phyloP scores from a whole-genome alignment of 2,113 vertebrate species.

The Micronycteris hirsuta region DNA sequence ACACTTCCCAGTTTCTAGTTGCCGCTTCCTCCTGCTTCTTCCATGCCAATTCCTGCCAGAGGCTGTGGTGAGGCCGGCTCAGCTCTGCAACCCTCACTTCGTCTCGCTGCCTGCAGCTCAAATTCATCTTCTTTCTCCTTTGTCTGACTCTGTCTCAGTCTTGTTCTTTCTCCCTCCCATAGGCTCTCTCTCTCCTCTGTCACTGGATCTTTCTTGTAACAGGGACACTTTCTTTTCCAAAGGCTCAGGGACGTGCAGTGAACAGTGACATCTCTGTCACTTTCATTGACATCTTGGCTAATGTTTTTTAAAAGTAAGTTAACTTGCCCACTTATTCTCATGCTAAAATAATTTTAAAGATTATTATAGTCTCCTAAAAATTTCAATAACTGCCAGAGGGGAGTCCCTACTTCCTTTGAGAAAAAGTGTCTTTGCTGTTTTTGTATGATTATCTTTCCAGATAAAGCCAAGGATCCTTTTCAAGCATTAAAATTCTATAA shows the following conservation, averaged over 20 bases:
- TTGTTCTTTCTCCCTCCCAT: not conserved
- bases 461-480: not conserved
- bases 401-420: not conserved
- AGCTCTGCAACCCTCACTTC: not conserved
- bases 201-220: not conserved
- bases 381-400: not conserved
- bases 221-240: not conserved
- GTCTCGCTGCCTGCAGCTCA: not conserved
- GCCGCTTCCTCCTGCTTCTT: not conserved
- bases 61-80: not conserved
- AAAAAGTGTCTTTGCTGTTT: constrained; percentile 6
- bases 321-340: not conserved
- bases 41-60: not conserved
- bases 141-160: not conserved
- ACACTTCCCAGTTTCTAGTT: not conserved
- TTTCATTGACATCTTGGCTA: not conserved
- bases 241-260: not conserved
- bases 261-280: not conserved
- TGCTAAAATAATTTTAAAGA: not conserved
- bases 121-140: not conserved
- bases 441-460: not conserved
- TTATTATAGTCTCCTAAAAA: not conserved
- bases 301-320: not conserved
- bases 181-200: not conserved
- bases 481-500: not conserved